Evolutionary conservation across 2,113 vertebrate genomes (phyloP), one percentile per base, ranked within the genome.

Genomic region (Clarias batrachus): DNA sequence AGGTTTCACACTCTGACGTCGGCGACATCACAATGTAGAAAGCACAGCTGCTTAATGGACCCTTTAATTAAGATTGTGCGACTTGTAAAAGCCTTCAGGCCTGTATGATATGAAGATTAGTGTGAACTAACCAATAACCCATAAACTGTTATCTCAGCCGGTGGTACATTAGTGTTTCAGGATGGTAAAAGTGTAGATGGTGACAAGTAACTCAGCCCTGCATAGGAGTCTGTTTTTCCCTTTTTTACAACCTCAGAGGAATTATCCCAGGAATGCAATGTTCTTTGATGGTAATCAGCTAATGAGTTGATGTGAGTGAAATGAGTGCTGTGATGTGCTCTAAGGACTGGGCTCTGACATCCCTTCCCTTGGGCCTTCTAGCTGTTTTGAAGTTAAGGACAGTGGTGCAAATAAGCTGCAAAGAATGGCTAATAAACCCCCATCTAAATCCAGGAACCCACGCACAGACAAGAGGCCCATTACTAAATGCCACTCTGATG

Each of bases 401-500:
- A 68, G 63, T 25, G 27, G 8, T 4, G n/a, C 23, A 57, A 21
- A 68, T 79, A 85, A 68, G 30, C n/a, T 54, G n/a, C 74, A 57
- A 65, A 3, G 59, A 78, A 85, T 78, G 70, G 78, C n/a, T 62
- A 63, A 63, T 76, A 54, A 54, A n/a, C 41, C 13, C 33, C 77
- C 59, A 33, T 48, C 59, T 59, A 41, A 37, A 73, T 25, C 17
- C 30, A 37, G 30, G 54, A 37, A 83, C 14, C 70, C n/a, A 56
- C 27, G 54, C 14, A 8, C 16, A 70, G 17, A 74, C 71, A 74
- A 74, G 14, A 16, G 13, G 4, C 56, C 33, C 48, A 41, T 74
- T 57, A 60, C 68, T 60, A 62, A 84, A 63, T 30, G 25, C 3
- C 5, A 21, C 37, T 76, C 37, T 85, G 73, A 48, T 8, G 48